These are phyloP conservation scores for Leptinotarsa rubiginosa DNA, from an alignment of 2,888 invertebrate genomes.

Conservation along the genomic window DNA sequence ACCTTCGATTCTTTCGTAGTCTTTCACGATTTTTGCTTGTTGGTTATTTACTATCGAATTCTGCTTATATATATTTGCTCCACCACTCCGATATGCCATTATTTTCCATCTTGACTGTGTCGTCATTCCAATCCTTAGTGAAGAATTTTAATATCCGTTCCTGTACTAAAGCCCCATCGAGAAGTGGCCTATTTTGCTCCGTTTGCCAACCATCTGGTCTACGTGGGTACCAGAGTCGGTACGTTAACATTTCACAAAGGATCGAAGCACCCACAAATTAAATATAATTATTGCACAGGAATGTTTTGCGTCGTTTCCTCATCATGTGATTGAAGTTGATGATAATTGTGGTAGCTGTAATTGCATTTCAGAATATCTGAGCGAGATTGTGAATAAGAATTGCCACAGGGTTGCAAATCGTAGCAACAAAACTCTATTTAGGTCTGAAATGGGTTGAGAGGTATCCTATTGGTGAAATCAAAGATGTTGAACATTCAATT, in stretches of 20 bases:
- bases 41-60: too few species aligned
- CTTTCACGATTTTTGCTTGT: too few species aligned
- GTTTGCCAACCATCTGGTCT: conserved; percentile 41
- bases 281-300: background rate
- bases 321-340: background rate
- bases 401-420: too few species aligned
- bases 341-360: too few species aligned
- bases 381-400: too few species aligned
- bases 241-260: background rate
- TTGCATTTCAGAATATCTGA: too few species aligned
- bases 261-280: background rate
- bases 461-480: too few species aligned
- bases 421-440: too few species aligned
- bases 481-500: too few species aligned
- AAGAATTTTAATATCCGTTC: conserved; percentile 31
- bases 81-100: background rate
- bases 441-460: too few species aligned
- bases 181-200: conserved; percentile 34
- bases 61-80: background rate
- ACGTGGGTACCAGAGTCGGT: conserved; percentile 2
- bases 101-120: background rate
- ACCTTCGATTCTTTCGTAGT: too few species aligned
- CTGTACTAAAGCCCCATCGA: conserved; percentile 4
- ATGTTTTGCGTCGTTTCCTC: too few species aligned
- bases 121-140: background rate